These are phyloP conservation scores for Ophioderma brevispina DNA, from an alignment of 35 echinoderm and acorn worm species.

Conservation along the genomic window DNA sequence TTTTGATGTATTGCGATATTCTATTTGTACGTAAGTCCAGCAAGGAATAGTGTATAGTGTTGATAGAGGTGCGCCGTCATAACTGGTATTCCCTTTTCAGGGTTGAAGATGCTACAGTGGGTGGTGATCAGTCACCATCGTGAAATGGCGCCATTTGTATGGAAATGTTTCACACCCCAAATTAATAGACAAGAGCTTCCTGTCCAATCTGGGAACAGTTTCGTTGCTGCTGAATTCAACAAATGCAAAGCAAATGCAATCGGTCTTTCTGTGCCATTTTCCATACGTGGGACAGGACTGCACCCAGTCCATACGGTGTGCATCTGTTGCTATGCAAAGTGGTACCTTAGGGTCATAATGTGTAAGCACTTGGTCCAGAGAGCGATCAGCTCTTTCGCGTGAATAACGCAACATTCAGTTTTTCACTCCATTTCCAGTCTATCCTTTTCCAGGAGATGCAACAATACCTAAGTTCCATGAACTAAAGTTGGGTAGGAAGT, in stretches of 20 bases:
- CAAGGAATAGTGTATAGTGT: slow-evolving; percentile 52
- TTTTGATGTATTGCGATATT: background rate
- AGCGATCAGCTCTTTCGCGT: slow-evolving; percentile 40
- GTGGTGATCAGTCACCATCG: slow-evolving; percentile 66
- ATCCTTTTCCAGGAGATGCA: slow-evolving; percentile 48
- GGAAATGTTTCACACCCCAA: slow-evolving; percentile 72
- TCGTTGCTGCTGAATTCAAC: slow-evolving; percentile 29
- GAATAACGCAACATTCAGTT: slow-evolving; percentile 31
- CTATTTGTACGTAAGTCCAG: too few species aligned
- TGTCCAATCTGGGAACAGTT: slow-evolving; percentile 83
- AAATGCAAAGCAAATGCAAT: slow-evolving; percentile 54
- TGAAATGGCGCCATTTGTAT: slow-evolving; percentile 60
- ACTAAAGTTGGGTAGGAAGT: slow-evolving; percentile 57
- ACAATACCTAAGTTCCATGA: slow-evolving; percentile 47
- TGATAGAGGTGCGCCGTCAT: slow-evolving; percentile 61
- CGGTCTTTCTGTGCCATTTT: slow-evolving; percentile 43
- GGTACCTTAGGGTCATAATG: slow-evolving; percentile 32
- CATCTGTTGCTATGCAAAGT: slow-evolving; percentile 48
- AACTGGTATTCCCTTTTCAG: slow-evolving; percentile 37
- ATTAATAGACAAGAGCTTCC: slow-evolving; percentile 58
- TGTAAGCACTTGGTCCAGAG: slow-evolving; percentile 30
- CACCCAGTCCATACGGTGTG: slow-evolving; percentile 33
- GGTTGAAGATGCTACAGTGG: slow-evolving; percentile 38
- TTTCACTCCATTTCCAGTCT: slow-evolving; percentile 56
- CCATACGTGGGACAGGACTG: slow-evolving; percentile 48